Evolutionary conservation across 2,888 invertebrate genomes (phyloP).

Genomic region (Oxycera nigricornis): DNA sequence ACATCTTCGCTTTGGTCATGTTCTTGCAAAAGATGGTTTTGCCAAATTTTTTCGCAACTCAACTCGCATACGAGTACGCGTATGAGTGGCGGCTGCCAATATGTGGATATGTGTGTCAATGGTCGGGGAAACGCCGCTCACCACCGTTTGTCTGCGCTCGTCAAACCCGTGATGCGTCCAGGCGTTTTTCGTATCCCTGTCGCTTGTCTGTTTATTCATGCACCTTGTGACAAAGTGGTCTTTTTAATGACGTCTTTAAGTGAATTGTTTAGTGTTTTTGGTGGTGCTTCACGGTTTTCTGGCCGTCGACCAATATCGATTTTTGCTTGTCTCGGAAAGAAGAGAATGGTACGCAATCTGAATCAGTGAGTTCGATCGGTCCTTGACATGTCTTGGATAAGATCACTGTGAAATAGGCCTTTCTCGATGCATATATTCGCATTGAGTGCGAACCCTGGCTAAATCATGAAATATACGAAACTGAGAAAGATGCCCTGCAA

Average conservation of each 20-base stretch:
- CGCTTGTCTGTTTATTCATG: constrained; percentile 48
- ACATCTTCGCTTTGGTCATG: constrained; percentile 27
- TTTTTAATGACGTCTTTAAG: constrained; percentile 49
- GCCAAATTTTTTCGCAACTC: too few species aligned
- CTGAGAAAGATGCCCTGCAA: too few species aligned
- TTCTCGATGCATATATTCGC: too few species aligned
- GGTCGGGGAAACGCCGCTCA: neutral
- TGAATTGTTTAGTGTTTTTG: constrained; percentile 48
- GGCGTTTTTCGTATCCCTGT: constrained; percentile 47
- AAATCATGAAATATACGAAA: too few species aligned
- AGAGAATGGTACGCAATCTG: too few species aligned
- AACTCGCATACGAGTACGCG: too few species aligned
- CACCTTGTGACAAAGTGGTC: constrained; percentile 48
- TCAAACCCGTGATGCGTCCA: constrained; percentile 30
- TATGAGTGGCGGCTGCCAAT: too few species aligned
- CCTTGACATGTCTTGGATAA: neutral
- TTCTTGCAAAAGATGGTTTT: constrained; percentile 4
- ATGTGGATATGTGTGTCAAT: constrained; percentile 1
- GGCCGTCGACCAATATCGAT: neutral
- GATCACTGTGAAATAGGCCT: too few species aligned
- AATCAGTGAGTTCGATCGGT: too few species aligned
- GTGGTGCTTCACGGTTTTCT: constrained; percentile 4
- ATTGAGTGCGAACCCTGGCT: too few species aligned
- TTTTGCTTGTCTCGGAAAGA: neutral
- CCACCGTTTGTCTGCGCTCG: neutral